Evolutionary conservation across 2,113 vertebrate genomes (phyloP), one percentile per base, ranked within the genome.

Genomic region (Balaenoptera acutorostrata): DNA sequence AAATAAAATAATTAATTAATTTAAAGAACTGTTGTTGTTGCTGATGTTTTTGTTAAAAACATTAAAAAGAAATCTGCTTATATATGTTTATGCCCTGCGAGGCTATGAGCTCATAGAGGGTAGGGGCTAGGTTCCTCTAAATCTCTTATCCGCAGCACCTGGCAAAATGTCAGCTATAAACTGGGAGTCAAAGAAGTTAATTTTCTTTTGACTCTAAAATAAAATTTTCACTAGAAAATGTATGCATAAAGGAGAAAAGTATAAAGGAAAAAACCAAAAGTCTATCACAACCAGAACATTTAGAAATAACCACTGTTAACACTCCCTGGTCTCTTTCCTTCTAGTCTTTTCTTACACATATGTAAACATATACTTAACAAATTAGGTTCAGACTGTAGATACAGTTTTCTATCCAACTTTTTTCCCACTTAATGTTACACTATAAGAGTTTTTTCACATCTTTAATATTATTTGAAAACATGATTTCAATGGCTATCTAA

Each of bases 381-480:
- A 44, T 52, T 39, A 69, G 49, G 61, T 46, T 71, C 71, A 44
- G 29, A 41, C 23, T n/a, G 9, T n/a, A 14, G 21, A 77, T 31
- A 88, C 14, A 20, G n/a, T 44, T 91, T 82, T 95, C 71, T 41
- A 39, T 31, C 21, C 55, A 81, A 57, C 13, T 61, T 63, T 39
- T 20, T 71, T 25, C 64, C 41, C 17, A 49, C 8, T 49, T 93
- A 41, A 84, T 49, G 59, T 86, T 68, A 29, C 7, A 68, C 64
- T 36, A 20, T 14, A 11, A 44, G 52, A 61, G n/a, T 39, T 92
- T 80, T 39, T 29, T 63, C 57, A 7, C 68, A 59, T 77, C n/a
- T 96, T 95, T 83, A 90, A 90, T 57, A 68, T 36, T 46, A 94
- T 81, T 78, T 89, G 81, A 93, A 88, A 33, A 93, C 9, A 91